A percentile compares a stretch with the other conserved stretches of the same genome.
Evolutionary conservation across 2,888 invertebrate genomes (phyloP).

Genomic region (Balanococcus diminutus): DNA sequence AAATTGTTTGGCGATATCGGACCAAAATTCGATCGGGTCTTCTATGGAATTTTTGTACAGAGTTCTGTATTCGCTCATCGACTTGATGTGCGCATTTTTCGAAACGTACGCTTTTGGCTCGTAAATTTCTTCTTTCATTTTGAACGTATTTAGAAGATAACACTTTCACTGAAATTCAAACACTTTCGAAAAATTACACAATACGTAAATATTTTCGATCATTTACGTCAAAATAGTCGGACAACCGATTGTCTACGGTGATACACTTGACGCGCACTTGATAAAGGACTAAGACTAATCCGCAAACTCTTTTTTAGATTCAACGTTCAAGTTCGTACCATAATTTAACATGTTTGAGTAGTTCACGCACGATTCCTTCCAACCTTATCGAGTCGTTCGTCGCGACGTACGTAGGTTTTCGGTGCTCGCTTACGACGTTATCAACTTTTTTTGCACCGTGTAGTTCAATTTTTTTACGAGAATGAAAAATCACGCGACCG

Average conservation of each 20-base stretch:
- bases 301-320: constrained; percentile 17
- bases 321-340: constrained; percentile 49
- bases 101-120: constrained; percentile 67
- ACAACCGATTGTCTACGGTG: neutral
- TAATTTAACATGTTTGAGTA: constrained; percentile 35
- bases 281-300: constrained; percentile 47
- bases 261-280: constrained; percentile 31
- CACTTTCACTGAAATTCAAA: constrained; percentile 8
- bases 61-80: constrained; percentile 77
- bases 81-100: constrained; percentile 70
- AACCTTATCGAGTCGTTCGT: constrained; percentile 38
- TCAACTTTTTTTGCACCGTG: neutral
- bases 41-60: constrained; percentile 87
- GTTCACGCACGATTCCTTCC: constrained; percentile 36
- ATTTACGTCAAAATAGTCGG: constrained; percentile 13
- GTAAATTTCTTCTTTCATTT: constrained; percentile 63
- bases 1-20: constrained; percentile 88
- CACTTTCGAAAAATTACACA: neutral
- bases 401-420: constrained; percentile 16
- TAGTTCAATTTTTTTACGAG: neutral
- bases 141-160: neutral
- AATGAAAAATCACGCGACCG: neutral
- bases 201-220: neutral
- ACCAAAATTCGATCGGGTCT: constrained; percentile 91
- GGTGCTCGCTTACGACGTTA: neutral